These are phyloP conservation scores for Fragum whitleyi DNA, from an alignment of 2,888 invertebrate genomes.

Conservation along the genomic window DNA sequence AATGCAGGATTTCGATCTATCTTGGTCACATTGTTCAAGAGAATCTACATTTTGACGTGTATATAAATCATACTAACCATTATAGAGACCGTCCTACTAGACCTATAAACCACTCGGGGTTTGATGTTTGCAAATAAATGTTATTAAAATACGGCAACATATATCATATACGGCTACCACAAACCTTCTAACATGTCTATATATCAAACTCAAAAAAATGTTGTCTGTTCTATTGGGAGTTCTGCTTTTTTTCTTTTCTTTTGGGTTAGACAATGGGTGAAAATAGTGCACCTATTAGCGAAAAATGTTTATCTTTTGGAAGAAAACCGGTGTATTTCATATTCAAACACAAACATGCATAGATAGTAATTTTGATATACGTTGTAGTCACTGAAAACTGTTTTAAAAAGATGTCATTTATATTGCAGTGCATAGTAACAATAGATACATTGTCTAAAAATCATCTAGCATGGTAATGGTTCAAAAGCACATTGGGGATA, in stretches of 20 bases:
- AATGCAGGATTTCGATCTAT: not conserved
- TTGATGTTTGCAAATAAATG: not conserved
- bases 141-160: conserved; percentile 4
- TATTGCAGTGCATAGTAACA: too few relatives aligned
- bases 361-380: too few relatives aligned
- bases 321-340: too few relatives aligned
- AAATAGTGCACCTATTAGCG: too few relatives aligned
- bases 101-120: not conserved
- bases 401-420: too few relatives aligned
- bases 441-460: too few relatives aligned
- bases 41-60: not conserved
- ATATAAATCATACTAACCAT: not conserved
- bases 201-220: not conserved
- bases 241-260: not conserved
- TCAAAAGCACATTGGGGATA: too few relatives aligned
- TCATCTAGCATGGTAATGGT: too few relatives aligned
- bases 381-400: too few relatives aligned
- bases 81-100: not conserved
- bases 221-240: not conserved
- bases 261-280: too few relatives aligned
- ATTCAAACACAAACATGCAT: too few relatives aligned
- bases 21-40: not conserved
- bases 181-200: not conserved
- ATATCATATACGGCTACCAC: not conserved
- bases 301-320: too few relatives aligned